These are phyloP conservation scores for Polylopha cassiicola DNA, from an alignment of 2,888 invertebrate species.

Conservation along the genomic window DNA sequence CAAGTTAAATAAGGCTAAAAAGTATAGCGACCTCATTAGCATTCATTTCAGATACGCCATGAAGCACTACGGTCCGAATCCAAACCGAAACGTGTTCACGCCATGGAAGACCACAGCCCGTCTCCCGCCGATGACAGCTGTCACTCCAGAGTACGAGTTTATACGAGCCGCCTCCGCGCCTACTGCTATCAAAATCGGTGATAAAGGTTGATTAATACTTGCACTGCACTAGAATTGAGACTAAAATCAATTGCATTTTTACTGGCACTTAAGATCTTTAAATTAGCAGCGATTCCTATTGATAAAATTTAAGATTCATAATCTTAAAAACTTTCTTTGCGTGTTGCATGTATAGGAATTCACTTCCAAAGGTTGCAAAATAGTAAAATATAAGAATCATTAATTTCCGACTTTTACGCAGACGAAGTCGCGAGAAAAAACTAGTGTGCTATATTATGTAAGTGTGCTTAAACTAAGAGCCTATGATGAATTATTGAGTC, in stretches of 20 bases:
- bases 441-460: too few species aligned
- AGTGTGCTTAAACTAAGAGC: too few species aligned
- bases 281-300: too few species aligned
- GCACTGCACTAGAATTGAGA: slow-evolving; percentile 43
- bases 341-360: too few species aligned
- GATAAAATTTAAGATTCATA: too few species aligned
- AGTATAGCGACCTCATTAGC: slow-evolving; percentile 1
- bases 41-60: slow-evolving; percentile 48
- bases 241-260: slow-evolving; percentile 9
- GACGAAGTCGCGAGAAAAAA: too few species aligned
- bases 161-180: slow-evolving; percentile 49
- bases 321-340: too few species aligned
- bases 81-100: slow-evolving; percentile 40
- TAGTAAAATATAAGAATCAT: too few species aligned
- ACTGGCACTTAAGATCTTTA: too few species aligned
- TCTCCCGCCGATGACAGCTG: slow-evolving; percentile 35
- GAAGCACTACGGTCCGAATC: slow-evolving; percentile 45
- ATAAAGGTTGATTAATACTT: slow-evolving; percentile 53
- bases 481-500: too few species aligned
- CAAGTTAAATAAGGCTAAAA: neutral
- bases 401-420: too few species aligned
- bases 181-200: slow-evolving; percentile 49
- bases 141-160: slow-evolving; percentile 54
- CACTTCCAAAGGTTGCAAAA: too few species aligned
- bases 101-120: slow-evolving; percentile 56